Base-by-base conservation (phyloP, 2,113 vertebrate genomes). In the Hyperoodon ampullatus region DNA sequence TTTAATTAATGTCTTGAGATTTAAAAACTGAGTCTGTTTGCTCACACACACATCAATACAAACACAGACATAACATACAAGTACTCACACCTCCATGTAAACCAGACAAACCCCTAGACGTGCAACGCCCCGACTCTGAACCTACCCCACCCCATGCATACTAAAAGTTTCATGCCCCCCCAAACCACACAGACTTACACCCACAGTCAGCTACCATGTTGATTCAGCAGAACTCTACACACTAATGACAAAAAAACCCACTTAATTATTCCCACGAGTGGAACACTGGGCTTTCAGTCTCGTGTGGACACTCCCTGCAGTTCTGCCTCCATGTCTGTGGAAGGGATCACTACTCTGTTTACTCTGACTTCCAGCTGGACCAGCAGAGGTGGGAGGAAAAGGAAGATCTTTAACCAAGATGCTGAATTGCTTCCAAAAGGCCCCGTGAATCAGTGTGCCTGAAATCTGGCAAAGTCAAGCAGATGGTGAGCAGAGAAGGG, bases 231-330 rank as follows among this genome's bases (percentile, higher is more conserved):
- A 96, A 93, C 89, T 80, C 83, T 66, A 75, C 18, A 87, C 30
- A 70, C 24, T 66, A 60, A 55, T 33, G 90, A 94, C 90, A 97
- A 92, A 95, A 90, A 84, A 94, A 90, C 84, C 58, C 39, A 58
- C 84, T 97, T 92, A 92, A 96, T 96, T 89, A 88, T 90, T 96
- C 92, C 86, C 95, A 97, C 94, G 78, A 95, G 90, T 42, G 55
- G 60, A 94, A 88, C n/a, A 75, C 81, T 58, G 66, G 88, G 75
- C 60, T 90, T 84, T 92, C 75, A 39, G 70, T 28, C 72, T 90
- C 90, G 70, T 72, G 16, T 47, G 87, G 95, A 97, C 87, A 88
- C 80, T 87, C 88, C 70, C 72, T 58, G 15, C 19, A 74, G 35
- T 63, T 63, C 53, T 68, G 72, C 66, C 53, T 81, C 44, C 16